phyloP scores from a whole-genome alignment of 2,113 vertebrate species.

The Oophaga pumilio region DNA sequence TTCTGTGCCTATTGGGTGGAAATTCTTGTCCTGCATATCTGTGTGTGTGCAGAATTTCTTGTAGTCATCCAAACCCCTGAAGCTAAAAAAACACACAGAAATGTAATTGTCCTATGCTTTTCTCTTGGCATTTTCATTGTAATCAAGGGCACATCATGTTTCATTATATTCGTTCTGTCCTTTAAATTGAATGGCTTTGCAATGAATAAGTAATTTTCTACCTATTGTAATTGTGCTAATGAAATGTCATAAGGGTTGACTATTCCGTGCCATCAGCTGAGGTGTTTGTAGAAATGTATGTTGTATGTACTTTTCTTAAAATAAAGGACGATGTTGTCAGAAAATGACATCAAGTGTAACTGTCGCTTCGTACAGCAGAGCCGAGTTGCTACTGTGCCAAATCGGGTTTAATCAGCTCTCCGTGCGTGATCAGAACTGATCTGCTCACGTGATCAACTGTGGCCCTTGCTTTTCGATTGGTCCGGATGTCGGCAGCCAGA shows the following conservation, averaged over 20 bases:
- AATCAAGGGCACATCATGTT: neutral
- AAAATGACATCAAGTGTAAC: too few species aligned
- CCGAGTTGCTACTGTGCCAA: too few species aligned
- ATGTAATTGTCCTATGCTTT: neutral
- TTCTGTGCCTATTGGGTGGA: constrained; percentile 20
- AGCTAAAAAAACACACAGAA: neutral
- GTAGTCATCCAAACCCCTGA: neutral
- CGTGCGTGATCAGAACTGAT: too few species aligned
- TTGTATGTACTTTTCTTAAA: neutral
- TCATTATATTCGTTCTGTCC: neutral
- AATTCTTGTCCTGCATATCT: constrained; percentile 23
- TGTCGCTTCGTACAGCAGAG: too few species aligned
- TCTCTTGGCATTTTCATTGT: neutral
- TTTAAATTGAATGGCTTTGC: neutral
- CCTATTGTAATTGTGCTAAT: neutral
- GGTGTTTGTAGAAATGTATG: neutral
- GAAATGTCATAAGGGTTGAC: neutral
- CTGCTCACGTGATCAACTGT: too few species aligned
- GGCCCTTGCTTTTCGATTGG: too few species aligned
- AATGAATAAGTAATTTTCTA: neutral
- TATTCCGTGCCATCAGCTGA: neutral
- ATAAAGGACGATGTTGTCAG: neutral
- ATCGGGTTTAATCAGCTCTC: too few species aligned
- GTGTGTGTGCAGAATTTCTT: constrained; percentile 12
- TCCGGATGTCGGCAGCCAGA: too few species aligned